A percentile compares a stretch with the other conserved stretches of the same genome.
phyloP scores from a whole-genome alignment of 1,140 invertebrate genomes.

The Sycophaga agraensis region DNA sequence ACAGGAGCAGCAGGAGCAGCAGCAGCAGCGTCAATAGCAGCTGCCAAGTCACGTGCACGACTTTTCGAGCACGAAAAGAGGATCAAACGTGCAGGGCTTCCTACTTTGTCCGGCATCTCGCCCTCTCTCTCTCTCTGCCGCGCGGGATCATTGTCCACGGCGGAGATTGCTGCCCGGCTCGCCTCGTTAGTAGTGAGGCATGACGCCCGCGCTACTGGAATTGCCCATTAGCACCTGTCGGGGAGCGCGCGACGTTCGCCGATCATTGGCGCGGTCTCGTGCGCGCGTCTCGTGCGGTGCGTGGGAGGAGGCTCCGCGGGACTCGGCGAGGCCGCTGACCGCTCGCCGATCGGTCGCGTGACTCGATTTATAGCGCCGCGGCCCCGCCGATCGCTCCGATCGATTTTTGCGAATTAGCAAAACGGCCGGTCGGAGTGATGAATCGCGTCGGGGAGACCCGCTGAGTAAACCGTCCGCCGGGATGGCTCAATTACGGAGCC shows the following conservation, averaged over 20 bases:
- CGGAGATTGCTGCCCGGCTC: background rate
- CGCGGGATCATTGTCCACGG: constrained; percentile 10
- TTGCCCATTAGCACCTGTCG: constrained; percentile 23
- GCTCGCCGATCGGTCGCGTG: background rate
- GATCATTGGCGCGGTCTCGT: background rate
- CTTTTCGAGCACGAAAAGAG: constrained; percentile 8
- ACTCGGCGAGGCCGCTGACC: too few species aligned
- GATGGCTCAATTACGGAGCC: too few species aligned
- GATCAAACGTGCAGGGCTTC: background rate
- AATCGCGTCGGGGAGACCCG: too few species aligned
- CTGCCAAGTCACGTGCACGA: background rate
- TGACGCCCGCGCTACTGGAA: background rate
- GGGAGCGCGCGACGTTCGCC: background rate
- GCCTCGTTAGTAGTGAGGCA: constrained; percentile 7
- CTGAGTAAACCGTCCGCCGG: too few species aligned
- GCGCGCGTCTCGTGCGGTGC: too few species aligned
- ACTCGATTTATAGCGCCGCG: background rate
- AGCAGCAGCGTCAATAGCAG: too few species aligned
- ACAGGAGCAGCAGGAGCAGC: background rate
- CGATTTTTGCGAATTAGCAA: too few species aligned
- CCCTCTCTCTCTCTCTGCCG: too few species aligned
- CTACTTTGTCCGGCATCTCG: constrained; percentile 3
- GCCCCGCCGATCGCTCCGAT: too few species aligned
- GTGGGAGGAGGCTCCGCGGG: too few species aligned
- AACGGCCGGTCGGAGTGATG: too few species aligned